Base-by-base conservation (phyloP, 2,113 vertebrate species). In the Bubalus kerabau region DNA sequence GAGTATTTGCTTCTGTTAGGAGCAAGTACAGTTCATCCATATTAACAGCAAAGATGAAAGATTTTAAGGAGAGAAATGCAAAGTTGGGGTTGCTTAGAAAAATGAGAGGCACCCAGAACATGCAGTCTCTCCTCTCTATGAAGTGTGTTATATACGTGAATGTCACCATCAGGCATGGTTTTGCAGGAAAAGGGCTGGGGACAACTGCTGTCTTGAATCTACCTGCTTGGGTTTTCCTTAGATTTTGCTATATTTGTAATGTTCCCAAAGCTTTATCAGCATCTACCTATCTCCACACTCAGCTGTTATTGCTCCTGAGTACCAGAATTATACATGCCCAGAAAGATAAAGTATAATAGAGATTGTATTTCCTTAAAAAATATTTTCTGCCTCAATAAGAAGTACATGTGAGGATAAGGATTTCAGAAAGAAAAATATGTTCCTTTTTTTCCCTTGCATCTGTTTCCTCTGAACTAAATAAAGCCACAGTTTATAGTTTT, bases 391-490 rank as follows among this genome's bases (percentile, higher is more conserved):
- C 30, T 84, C 87, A 95, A 26, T 84, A 97, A 96, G 76, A 93
- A 94, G 74, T 82, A 81, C 36, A 92, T 40, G 28, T 92, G 43
- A 96, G 87, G 60, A 95, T 94, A 97, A 94, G 14, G 2, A 87
- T 78, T 97, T 95, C 21, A 96, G 56, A 24, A 59, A 87, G 95
- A 95, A 97, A 97, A 97, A 48, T 76, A 60, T 83, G 50, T 89
- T 96, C 19, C 16, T 59, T 85, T 85, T 89, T 91, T 67, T 54
- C 46, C 30, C 88, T 92, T 81, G 56, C 94, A 97, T 97, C 87
- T 97, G 93, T 83, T 97, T 97, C 94, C 88, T 97, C 92, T 97
- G 94, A 96, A 97, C 64, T 94, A 96, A 97, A 97, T 94, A 88
- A 88, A 80, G 54, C 40, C 57, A 96, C 15, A 92, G 74, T 97